Base-by-base conservation (phyloP, 2,113 vertebrate genomes). In the Pongo pygmaeus region DNA sequence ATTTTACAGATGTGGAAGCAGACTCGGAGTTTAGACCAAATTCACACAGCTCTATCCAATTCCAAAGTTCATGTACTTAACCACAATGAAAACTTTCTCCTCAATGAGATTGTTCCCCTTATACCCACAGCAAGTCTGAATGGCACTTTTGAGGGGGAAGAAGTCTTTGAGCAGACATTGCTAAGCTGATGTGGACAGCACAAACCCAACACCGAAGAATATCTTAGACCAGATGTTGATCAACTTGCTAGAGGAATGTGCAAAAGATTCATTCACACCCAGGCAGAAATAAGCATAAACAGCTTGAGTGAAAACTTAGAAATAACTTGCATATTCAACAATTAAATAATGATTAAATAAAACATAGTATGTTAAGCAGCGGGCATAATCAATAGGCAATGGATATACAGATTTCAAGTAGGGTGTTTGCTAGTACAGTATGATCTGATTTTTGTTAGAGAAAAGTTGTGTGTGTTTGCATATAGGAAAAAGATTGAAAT, bases 251-350 rank as follows among this genome's bases (percentile, higher is more conserved):
- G 93, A 92, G 75, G 9, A 87, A 75, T 61, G 35, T 95, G 72
- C 25, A 94, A 84, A 96, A 61, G 32, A 84, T 94, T 92, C 46
- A 69, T 92, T 97, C 95, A 95, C 55, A 84, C 40, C 25, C 32
- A 94, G 86, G 77, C 30, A 91, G 67, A 93, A 97, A 84, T 38
- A 86, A 93, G 59, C 77, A 87, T 43, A 87, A 94, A 50, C 30
- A 92, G 17, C 64, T 59, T 92, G 55, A 75, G 17, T 91, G 75
- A 80, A 93, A 95, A 94, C 75, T 48, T 72, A 84, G 84, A 92
- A 91, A 93, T 75, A 35, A 67, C 27, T 89, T 95, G 12, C 40
- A 94, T 69, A 17, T 32, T 87, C 32, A 87, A 59, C 1, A 61
- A 59, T 86, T 79, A 38, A 88, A 22, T 35, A 92, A 91, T n/a